phyloP scores from a whole-genome alignment of 2,888 invertebrate species.

The Drosophila birchii region DNA sequence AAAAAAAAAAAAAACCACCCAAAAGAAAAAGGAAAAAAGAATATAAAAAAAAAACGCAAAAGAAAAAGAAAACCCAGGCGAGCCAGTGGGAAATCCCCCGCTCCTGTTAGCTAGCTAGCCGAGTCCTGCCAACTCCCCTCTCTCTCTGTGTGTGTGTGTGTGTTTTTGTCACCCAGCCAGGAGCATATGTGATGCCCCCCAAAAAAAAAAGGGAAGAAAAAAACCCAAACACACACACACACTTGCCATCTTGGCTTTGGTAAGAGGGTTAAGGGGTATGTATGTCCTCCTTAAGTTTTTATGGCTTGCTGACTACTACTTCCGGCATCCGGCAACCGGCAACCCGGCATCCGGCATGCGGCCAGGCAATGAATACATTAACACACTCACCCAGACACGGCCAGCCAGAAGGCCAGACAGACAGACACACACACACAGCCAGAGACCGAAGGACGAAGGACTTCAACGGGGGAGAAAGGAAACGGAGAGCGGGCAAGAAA shows the following conservation, averaged over 20 bases:
- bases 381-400: slow-evolving; percentile 65
- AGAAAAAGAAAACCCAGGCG: slow-evolving; percentile 30
- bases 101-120: slow-evolving; percentile 24
- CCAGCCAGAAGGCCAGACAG: slow-evolving; percentile 36
- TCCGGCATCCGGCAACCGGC: slow-evolving; percentile 63
- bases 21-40: neutral
- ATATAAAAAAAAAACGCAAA: slow-evolving; percentile 2
- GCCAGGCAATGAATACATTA: slow-evolving; percentile 82
- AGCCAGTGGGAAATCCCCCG: slow-evolving; percentile 26
- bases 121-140: slow-evolving; percentile 11
- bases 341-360: slow-evolving; percentile 28
- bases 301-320: slow-evolving; percentile 81
- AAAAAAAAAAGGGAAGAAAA: slow-evolving; percentile 30
- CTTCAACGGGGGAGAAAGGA: neutral
- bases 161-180: slow-evolving; percentile 66
- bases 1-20: slow-evolving; percentile 21
- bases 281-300: slow-evolving; percentile 75
- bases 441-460: slow-evolving; percentile 14
- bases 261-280: slow-evolving; percentile 33
- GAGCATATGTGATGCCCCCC: slow-evolving; percentile 66
- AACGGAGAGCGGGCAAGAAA: slow-evolving; percentile 9
- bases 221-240: slow-evolving; percentile 26
- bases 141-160: slow-evolving; percentile 31
- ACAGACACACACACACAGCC: slow-evolving; percentile 18
- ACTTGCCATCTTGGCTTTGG: slow-evolving; percentile 17